Evolutionary conservation across 1,140 invertebrate genomes (phyloP).

Genomic region (Oscheius sp.): DNA sequence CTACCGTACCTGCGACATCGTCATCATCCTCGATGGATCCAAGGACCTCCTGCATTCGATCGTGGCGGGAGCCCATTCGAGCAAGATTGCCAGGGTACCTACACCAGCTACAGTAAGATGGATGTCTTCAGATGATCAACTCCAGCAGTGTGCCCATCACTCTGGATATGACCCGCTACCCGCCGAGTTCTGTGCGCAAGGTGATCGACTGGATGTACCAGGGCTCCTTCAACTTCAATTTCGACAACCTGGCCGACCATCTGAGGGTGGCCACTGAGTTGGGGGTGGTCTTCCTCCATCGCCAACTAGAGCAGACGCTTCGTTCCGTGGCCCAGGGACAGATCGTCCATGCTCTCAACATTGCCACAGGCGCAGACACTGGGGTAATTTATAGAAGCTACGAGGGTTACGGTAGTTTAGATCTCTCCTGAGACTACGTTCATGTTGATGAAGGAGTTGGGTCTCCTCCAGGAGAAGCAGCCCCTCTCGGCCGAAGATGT

Average conservation of each 20-base stretch:
- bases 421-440: background rate
- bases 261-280: background rate
- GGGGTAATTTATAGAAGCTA: too few relatives aligned
- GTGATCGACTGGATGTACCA: slow-evolving; percentile 3
- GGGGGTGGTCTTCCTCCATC: background rate
- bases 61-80: background rate
- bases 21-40: background rate
- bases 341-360: background rate
- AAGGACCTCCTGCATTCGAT: background rate
- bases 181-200: background rate
- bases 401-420: too few relatives aligned
- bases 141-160: background rate
- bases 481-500: background rate
- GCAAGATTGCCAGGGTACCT: background rate
- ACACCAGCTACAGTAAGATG: background rate
- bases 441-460: background rate
- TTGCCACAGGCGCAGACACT: background rate
- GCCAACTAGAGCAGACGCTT: slow-evolving; percentile 1
- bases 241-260: background rate
- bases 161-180: background rate
- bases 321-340: background rate
- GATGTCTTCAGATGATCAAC: background rate
- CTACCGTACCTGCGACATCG: background rate
- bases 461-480: background rate
- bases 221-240: background rate